Evolutionary conservation across 2,113 vertebrate genomes (phyloP), one percentile per base, ranked within the genome.

Genomic region (Cyprinodon brontotheroides): DNA sequence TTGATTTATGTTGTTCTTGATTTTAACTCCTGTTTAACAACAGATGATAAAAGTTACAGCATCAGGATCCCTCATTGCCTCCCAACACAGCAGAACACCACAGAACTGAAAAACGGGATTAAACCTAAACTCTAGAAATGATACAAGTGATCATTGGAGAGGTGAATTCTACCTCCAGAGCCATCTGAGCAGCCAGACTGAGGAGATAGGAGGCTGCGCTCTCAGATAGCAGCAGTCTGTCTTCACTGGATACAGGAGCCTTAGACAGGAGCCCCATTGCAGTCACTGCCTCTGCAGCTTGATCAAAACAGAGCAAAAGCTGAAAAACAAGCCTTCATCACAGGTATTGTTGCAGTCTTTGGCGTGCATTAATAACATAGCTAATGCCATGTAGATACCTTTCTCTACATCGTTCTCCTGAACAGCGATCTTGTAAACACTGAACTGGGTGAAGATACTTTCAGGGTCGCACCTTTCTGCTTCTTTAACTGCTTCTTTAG

Each of bases 391-490:
- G 36, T 37, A 70, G 36, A 39, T 86, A 95, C 97, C 97, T 95
- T 91, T 94, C 22, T 92, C 86, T 65, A 77, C 59, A 68, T 97
- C 86, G 0, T 92, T 94, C 67, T 97, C 96, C 72, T 94, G 70
- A 61, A 98, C 60, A 13, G 96, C 95, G 75, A 98, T 94, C 93
- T 96, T 97, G 91, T 95, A 98, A 66, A 96, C 10, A 76, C 86
- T 95, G 92, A 97, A 97, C 15, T 97, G 96, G 77, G 96, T 97
- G 70, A 97, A 97, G 86, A 97, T 93, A 92, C 89, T 96, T 88
- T 85, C 87, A 76, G 96, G 95, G 80, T 98, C 96, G 88, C 82
- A 91, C 63, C 85, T 91, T 81, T 95, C 94, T 77, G 95, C 96
- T 91, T 96, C 94, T 80, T 90, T 94, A 78, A 96, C 72, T 48